Evolutionary conservation across 2,888 invertebrate genomes (phyloP).

Genomic region (Laothoe populi): DNA sequence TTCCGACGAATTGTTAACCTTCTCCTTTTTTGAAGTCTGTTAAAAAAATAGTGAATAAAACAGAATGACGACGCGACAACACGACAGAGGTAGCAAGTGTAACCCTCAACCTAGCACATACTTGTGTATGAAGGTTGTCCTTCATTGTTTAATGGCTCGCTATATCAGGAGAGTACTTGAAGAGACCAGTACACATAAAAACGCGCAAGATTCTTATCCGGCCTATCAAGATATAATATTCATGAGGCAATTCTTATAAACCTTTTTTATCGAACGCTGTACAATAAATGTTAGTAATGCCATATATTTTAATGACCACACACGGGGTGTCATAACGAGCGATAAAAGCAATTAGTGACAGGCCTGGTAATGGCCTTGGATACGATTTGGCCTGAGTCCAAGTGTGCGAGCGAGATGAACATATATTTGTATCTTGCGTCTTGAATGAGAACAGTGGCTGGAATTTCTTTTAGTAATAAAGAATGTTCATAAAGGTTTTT

Average conservation of each 20-base stretch:
- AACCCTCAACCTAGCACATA: too few species aligned
- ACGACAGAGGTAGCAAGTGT: too few species aligned
- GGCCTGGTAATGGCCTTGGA: slow-evolving; percentile 64
- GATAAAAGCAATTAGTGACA: slow-evolving; percentile 73
- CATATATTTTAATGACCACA: slow-evolving; percentile 28
- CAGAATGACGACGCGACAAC: too few species aligned
- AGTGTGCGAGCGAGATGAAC: slow-evolving; percentile 35
- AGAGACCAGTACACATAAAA: too few species aligned
- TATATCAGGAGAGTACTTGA: too few species aligned
- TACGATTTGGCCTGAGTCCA: slow-evolving; percentile 57
- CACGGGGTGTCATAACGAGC: slow-evolving; percentile 50
- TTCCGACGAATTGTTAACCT: too few species aligned
- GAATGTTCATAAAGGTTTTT: slow-evolving; percentile 41
- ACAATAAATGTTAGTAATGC: slow-evolving; percentile 35
- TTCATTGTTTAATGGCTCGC: too few species aligned
- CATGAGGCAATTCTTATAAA: not conserved
- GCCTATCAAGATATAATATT: not conserved
- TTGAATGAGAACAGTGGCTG: slow-evolving; percentile 33
- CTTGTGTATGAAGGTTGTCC: too few species aligned
- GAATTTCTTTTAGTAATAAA: slow-evolving; percentile 56
- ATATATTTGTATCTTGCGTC: slow-evolving; percentile 28
- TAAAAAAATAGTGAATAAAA: too few species aligned
- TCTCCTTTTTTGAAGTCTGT: too few species aligned
- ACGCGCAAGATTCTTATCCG: too few species aligned
- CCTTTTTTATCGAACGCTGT: slow-evolving; percentile 4